Percentiles rank a stretch among this genome's conserved stretches.
These are phyloP conservation scores for Rhabdophis nuchalis DNA, from an alignment of 2,797 vertebrate species.

Conservation along the genomic window DNA sequence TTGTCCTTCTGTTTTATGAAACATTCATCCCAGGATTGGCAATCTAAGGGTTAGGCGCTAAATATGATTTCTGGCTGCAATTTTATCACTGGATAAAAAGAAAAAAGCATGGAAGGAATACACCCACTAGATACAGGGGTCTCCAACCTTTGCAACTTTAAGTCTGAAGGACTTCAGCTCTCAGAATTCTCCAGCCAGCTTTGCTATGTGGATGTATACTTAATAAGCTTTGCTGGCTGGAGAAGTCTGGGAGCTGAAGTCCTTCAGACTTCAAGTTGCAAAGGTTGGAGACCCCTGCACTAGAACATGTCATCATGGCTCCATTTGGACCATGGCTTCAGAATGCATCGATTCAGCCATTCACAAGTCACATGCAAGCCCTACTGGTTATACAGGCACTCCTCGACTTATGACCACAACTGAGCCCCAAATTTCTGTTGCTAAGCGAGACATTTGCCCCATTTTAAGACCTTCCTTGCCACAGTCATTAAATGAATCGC, in stretches of 20 bases:
- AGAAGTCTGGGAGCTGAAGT: too few relatives aligned
- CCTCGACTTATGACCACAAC: not conserved
- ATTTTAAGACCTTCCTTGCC: not conserved
- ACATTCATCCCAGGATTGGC: not conserved
- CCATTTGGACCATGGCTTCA: too few relatives aligned
- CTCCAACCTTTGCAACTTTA: too few relatives aligned
- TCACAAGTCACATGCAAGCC: not conserved
- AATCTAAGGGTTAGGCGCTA: not conserved
- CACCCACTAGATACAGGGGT: not conserved
- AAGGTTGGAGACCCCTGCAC: too few relatives aligned
- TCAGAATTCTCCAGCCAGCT: too few relatives aligned
- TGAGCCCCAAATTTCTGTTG: not conserved
- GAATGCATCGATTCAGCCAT: not conserved
- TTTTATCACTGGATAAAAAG: not conserved
- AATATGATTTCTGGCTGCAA: not conserved
- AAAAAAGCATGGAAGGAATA: not conserved
- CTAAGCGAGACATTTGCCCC: not conserved
- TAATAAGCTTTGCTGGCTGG: too few relatives aligned
- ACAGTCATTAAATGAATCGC: not conserved
- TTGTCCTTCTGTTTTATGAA: not conserved
- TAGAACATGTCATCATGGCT: not conserved
- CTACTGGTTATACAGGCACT: not conserved
- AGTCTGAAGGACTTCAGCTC: too few relatives aligned
- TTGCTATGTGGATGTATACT: too few relatives aligned
- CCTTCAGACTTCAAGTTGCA: too few relatives aligned